phyloP scores from a whole-genome alignment of 2,888 invertebrate genomes.

The Orthonychiurus folsomi region DNA sequence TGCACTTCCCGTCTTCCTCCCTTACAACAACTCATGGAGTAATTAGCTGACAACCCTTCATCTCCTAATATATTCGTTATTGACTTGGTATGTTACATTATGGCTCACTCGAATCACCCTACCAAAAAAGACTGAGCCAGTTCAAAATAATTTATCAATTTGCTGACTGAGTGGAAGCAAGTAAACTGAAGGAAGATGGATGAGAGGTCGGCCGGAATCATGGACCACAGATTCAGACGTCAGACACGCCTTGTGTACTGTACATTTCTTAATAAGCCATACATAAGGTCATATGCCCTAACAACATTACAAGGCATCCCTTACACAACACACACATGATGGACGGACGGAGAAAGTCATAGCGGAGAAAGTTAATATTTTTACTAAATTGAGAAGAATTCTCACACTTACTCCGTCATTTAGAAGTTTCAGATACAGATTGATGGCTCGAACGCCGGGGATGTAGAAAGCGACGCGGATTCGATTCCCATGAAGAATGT shows the following conservation, averaged over 20 bases:
- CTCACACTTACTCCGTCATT: constrained; percentile 44
- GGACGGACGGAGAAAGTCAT: background rate
- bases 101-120: too few relatives aligned
- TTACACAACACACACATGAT: background rate
- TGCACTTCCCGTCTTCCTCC: too few relatives aligned
- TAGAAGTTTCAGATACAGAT: constrained; percentile 48
- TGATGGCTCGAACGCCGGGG: constrained; percentile 49
- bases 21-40: too few relatives aligned
- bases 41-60: too few relatives aligned
- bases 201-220: background rate
- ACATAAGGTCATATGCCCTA: background rate
- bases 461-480: constrained; percentile 49
- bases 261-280: too few relatives aligned
- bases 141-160: background rate
- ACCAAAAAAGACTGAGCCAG: too few relatives aligned
- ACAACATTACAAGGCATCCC: background rate
- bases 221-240: background rate
- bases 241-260: too few relatives aligned
- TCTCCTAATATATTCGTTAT: too few relatives aligned
- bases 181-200: background rate
- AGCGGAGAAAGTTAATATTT: background rate
- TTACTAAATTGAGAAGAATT: background rate
- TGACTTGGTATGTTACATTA: too few relatives aligned
- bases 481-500: constrained; percentile 43
- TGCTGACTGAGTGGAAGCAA: background rate